Percentiles rank a stretch among this genome's conserved stretches.
Evolutionary conservation across 2,113 vertebrate genomes (phyloP).

Genomic region (Gasterosteus nipponicus): DNA sequence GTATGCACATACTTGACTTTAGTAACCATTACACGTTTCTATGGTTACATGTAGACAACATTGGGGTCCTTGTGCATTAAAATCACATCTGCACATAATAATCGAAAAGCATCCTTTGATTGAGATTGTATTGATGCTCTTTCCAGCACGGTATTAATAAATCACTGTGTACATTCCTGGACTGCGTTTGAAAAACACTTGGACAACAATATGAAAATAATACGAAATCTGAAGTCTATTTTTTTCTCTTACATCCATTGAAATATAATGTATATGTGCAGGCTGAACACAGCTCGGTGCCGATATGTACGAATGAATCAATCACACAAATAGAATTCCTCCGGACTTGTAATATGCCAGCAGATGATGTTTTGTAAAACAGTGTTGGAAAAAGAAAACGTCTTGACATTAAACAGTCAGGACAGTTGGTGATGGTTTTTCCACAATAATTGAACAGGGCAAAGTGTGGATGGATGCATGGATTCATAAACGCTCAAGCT

Average conservation of each 20-base stretch:
- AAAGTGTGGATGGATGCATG: neutral
- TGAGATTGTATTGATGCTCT: conserved; percentile 23
- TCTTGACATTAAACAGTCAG: neutral
- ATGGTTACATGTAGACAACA: neutral
- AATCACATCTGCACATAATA: neutral
- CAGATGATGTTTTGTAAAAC: neutral
- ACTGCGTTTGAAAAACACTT: neutral
- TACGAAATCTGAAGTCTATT: neutral
- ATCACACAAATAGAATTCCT: neutral
- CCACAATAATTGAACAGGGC: neutral
- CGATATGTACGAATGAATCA: neutral
- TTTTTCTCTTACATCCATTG: conserved; percentile 12
- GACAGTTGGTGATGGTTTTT: neutral
- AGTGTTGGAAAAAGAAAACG: neutral
- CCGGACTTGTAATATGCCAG: neutral
- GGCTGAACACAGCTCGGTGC: neutral
- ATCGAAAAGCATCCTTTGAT: conserved; percentile 7
- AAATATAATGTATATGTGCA: neutral
- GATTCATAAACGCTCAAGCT: neutral
- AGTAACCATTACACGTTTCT: neutral
- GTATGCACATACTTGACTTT: neutral
- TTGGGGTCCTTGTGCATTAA: neutral
- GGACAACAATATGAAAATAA: neutral
- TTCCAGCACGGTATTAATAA: conserved; percentile 22
- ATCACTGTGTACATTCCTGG: neutral